Conservation (phyloP, 2,797 vertebrate species). For the Chiloscyllium punctatum region DNA sequence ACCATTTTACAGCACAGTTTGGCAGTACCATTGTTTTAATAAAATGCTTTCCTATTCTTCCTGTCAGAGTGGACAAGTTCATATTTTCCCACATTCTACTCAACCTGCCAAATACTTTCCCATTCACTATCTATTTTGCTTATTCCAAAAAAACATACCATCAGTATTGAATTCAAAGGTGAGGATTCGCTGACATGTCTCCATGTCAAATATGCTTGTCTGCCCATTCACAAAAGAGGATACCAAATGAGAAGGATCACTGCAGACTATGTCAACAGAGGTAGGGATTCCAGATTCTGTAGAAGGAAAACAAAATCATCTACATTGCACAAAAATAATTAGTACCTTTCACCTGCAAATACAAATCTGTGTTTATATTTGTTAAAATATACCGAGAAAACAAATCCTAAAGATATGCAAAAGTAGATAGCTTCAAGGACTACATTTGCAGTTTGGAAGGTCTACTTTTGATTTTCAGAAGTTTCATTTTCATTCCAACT, state of each 20-base stretch:
- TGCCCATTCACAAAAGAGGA: slow-evolving; percentile 85
- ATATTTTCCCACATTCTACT: too few species aligned
- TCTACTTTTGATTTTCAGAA: too few species aligned
- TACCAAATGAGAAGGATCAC: slow-evolving; percentile 90
- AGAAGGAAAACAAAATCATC: slow-evolving; percentile 43
- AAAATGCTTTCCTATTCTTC: too few species aligned
- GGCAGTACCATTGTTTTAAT: too few species aligned
- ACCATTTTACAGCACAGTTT: too few species aligned
- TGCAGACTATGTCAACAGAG: slow-evolving; percentile 91
- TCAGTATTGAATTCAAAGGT: slow-evolving; percentile 72
- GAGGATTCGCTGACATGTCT: slow-evolving; percentile 83
- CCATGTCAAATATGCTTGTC: slow-evolving; percentile 94
- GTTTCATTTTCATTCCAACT: too few species aligned
- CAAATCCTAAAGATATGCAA: not conserved
- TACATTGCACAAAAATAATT: slow-evolving; percentile 38
- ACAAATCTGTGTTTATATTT: not conserved
- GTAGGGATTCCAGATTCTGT: slow-evolving; percentile 86
- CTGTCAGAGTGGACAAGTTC: too few species aligned
- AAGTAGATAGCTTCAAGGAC: not conserved
- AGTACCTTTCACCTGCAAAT: not conserved
- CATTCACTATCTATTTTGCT: not conserved
- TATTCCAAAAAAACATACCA: not conserved
- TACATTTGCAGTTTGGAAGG: too few species aligned
- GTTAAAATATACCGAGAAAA: not conserved
- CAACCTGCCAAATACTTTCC: too few species aligned